Conservation (phyloP, 2,888 invertebrate genomes). For the Pseudococcus viburni region DNA sequence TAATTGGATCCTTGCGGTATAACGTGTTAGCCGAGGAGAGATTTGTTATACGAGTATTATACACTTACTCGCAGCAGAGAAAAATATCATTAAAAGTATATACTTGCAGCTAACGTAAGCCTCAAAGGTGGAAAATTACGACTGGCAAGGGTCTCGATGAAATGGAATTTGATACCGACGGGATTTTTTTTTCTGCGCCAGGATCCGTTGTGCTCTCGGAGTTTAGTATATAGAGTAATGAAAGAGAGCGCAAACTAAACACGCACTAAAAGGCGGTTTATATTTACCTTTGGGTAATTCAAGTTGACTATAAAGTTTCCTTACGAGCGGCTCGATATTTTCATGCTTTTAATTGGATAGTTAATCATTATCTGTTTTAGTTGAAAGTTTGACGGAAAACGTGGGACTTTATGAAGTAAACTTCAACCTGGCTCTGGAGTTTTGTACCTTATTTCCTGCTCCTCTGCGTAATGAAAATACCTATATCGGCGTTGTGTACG, state of each 20-base stretch:
- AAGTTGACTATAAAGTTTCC: conserved; percentile 47
- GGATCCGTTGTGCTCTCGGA: background rate
- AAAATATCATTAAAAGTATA: background rate
- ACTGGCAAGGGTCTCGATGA: background rate
- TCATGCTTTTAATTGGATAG: conserved; percentile 38
- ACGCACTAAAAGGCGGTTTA: conserved; percentile 29
- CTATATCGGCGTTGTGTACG: background rate
- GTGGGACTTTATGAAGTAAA: conserved; percentile 8
- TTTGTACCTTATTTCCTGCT: background rate
- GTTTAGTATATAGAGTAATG: background rate
- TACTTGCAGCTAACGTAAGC: background rate
- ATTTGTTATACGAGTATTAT: background rate
- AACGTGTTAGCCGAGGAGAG: background rate
- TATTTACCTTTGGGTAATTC: conserved; percentile 47
- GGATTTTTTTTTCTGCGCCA: background rate
- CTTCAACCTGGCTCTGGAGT: conserved; percentile 21
- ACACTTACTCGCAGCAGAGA: background rate
- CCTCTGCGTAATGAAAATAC: background rate
- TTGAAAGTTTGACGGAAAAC: conserved; percentile 30
- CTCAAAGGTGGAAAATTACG: conserved; percentile 32
- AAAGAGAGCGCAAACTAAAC: conserved; percentile 15
- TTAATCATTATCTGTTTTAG: conserved; percentile 45
- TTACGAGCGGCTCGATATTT: conserved; percentile 41
- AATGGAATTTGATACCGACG: conserved; percentile 10
- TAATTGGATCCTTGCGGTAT: background rate